phyloP scores from a whole-genome alignment of 2,888 invertebrate genomes.

The Muschampia staudingeri region DNA sequence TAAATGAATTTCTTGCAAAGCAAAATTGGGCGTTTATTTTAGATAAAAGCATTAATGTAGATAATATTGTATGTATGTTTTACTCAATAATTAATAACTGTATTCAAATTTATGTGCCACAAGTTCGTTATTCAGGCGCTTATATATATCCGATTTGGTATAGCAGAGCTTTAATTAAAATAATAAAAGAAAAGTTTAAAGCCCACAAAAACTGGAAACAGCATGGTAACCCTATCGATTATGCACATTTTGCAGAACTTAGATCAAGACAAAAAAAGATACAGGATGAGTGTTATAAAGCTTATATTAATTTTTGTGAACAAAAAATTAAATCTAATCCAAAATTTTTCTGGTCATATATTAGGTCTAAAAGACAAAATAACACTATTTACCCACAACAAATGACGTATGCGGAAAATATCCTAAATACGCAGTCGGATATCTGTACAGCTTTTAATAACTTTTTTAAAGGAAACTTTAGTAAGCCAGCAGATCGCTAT shows the following conservation, averaged over 20 bases:
- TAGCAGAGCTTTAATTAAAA: background rate
- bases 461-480: too few species aligned
- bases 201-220: background rate
- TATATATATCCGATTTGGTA: background rate
- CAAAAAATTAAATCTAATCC: background rate
- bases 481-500: too few species aligned
- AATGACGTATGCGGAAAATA: too few species aligned
- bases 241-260: background rate
- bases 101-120: background rate
- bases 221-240: background rate
- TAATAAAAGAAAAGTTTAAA: background rate
- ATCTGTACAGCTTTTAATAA: too few species aligned
- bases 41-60: background rate
- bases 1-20: background rate
- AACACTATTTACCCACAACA: too few species aligned
- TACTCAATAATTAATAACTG: background rate
- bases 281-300: background rate
- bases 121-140: background rate
- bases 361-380: conserved; percentile 18
- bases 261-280: background rate
- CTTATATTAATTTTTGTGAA: background rate
- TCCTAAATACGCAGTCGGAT: too few species aligned
- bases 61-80: background rate
- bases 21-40: conserved; percentile 14
- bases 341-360: background rate